Base-by-base conservation (phyloP, 1,140 invertebrate species). In the Lordiphosa clarofinis region DNA sequence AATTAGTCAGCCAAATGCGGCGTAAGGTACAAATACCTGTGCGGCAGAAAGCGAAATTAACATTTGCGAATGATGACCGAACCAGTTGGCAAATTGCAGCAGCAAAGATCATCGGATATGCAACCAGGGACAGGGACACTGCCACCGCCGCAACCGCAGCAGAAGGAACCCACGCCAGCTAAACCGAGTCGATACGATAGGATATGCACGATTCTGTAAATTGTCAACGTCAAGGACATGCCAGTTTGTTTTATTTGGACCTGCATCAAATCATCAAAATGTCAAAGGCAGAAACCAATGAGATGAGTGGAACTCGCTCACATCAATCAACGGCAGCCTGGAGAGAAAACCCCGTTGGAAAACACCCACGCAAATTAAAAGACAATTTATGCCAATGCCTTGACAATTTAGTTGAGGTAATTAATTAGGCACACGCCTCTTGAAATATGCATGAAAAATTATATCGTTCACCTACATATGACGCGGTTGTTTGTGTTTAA, bases 361-460 rank as follows among this genome's bases (percentile, higher is more conserved):
- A 12, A 39, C 40, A 19, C 15, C 42, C 39, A 38, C 52, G 40
- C 49, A 73, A 73, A 66, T 73, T 73, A 73, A 73, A 66, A 73
- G 69, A 60, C 61, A 73, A 73, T 73, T 73, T 73, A 69, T 69
- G 66, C 56, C 56, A 69, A 60, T 69, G 64, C 59, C 50, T 60
- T 44, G 48, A 65, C 64, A 49, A 56, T 67, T 60, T 69, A 69
- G 56, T 48, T 60, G 65, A 61, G 36, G 66, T 61, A 69, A 69
- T 69, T 69, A 69, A 69, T 69, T 69, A 68, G 37, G 54, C 63
- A 42, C 63, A 54, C 65, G 56, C 64, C 65, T 68, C 47, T 35
- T 69, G 57, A 69, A 69, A 69, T 69, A 69, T 69, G 65, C 56
- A 69, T 69, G 66, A 69, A 69, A 68, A 69, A 69, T 69, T 40